These are phyloP conservation scores for Erythrocercus mccallii DNA, from an alignment of 2,113 vertebrate genomes.

Conservation along the genomic window DNA sequence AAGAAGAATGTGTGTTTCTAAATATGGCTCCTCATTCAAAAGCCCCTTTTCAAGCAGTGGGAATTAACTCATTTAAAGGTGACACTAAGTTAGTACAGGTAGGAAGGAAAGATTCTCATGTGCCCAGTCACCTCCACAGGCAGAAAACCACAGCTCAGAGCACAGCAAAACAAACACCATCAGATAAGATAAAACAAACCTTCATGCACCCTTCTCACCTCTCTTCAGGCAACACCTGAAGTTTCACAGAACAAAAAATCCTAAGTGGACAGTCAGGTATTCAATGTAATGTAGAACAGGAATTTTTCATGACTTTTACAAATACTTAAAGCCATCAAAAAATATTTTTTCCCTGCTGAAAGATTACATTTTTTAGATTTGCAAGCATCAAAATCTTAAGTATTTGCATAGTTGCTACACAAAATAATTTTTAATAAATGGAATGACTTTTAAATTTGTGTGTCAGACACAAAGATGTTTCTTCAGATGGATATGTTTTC, in stretches of 20 bases:
- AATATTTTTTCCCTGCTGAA: background rate
- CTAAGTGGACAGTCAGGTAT: background rate
- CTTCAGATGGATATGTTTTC: background rate
- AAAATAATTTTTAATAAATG: background rate
- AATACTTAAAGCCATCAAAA: background rate
- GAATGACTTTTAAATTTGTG: background rate
- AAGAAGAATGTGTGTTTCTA: background rate
- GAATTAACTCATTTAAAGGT: constrained; percentile 5
- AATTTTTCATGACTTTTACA: background rate
- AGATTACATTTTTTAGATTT: background rate
- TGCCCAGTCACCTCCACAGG: background rate
- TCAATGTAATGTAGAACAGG: background rate
- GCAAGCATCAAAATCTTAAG: background rate
- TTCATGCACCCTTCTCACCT: background rate
- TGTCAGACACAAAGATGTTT: background rate
- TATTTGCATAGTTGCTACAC: background rate
- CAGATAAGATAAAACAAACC: background rate
- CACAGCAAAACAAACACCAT: background rate
- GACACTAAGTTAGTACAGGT: background rate
- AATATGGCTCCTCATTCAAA: background rate
- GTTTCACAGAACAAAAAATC: background rate
- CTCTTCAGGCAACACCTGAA: background rate
- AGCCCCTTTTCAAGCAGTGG: background rate
- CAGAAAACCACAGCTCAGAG: background rate
- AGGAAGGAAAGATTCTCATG: background rate